Evolutionary conservation across 2,888 invertebrate genomes (phyloP), one percentile per base, ranked within the genome.

Genomic region (Hymenopus coronatus): DNA sequence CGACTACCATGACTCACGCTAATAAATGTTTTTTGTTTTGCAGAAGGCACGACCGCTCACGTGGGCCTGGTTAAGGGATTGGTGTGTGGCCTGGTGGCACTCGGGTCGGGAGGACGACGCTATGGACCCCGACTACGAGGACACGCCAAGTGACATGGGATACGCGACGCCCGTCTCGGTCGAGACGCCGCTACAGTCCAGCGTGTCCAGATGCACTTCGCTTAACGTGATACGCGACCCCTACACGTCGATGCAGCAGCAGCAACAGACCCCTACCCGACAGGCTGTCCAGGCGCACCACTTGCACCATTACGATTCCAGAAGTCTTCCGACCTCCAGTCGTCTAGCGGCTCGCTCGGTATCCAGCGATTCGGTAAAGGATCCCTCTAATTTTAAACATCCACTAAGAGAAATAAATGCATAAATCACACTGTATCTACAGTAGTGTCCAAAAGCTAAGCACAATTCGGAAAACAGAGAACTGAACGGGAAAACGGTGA

Each of bases 61-160:
- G 91, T 93, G 94, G 94, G 94, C 95, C 25, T 95, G 95, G 95
- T 89, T 94, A 88, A 92, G 96, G 90, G 96, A 96, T 91, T 97
- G 97, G 97, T 97, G 97, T 93, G 95, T 97, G 89, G 97, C 97
- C 92, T 97, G 97, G 97, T 97, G 97, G 97, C 97, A 97, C 93
- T 97, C 97, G 25, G 97, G 97, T 0, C 94, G 97, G 82, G 97
- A 97, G 90, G 97, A 97, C 92, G 95, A 96, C 90, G 96, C 96
- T 91, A 97, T 95, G 93, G 96, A 96, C 70, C 95, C 96, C 90
- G 98, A 98, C 92, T 96, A 96, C 92, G 93, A 93, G 90, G 93
- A 92, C 90, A 92, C 92, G 83, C 95, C 96, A 90, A 96, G 97
- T 92, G 96, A 97, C 89, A 91, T 92, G 85, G 93, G 92, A 28